Evolutionary conservation across 2,113 vertebrate species (phyloP).

Genomic region (Baryphthengus martii): DNA sequence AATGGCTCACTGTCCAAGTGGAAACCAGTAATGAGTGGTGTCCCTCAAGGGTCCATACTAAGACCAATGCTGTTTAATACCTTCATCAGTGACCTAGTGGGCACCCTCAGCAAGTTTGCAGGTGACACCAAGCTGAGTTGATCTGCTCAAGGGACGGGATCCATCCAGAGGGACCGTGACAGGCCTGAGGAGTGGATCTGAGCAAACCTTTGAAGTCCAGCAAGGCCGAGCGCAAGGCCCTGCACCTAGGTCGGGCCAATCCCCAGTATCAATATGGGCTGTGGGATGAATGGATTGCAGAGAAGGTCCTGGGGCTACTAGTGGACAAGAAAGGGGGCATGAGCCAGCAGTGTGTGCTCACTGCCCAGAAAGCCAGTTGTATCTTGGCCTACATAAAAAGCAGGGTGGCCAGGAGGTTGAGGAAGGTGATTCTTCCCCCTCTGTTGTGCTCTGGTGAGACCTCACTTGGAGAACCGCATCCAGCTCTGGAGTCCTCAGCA

Average conservation of each 20-base stretch:
- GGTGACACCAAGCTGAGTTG: background rate
- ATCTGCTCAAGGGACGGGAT: background rate
- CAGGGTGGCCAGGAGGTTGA: rapidly evolving
- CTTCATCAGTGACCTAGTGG: background rate
- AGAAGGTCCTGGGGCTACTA: background rate
- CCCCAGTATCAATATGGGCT: background rate
- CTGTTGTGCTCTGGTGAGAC: background rate
- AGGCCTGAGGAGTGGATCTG: background rate
- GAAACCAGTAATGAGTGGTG: background rate
- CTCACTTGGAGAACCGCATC: background rate
- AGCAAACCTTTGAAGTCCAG: background rate
- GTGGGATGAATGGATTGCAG: background rate
- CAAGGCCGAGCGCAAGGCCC: background rate
- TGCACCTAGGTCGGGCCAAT: background rate
- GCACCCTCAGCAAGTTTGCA: background rate
- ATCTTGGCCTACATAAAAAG: background rate
- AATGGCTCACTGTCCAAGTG: background rate
- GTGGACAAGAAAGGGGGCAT: background rate
- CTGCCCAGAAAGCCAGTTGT: background rate
- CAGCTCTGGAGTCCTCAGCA: background rate
- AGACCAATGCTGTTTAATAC: background rate
- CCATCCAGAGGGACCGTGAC: background rate
- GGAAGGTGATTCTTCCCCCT: background rate
- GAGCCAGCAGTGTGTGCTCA: background rate
- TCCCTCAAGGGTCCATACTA: background rate